Conservation (phyloP, 2,888 invertebrate genomes). For the Metellina segmentata region DNA sequence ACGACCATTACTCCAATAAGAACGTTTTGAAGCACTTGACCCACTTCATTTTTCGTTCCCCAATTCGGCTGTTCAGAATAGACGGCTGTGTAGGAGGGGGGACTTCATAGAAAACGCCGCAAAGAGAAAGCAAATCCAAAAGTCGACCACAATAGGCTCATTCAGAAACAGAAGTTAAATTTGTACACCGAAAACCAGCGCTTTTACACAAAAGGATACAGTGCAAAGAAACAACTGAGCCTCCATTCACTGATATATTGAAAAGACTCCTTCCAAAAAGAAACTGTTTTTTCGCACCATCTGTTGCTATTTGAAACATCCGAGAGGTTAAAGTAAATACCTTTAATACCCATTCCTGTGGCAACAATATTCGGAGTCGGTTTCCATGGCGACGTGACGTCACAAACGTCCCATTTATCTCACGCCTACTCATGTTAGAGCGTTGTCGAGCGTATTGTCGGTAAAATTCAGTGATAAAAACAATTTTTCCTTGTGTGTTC, state of each 20-base stretch:
- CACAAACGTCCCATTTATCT: slow-evolving; percentile 23
- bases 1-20: background rate
- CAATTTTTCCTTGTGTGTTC: background rate
- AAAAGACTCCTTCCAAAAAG: background rate
- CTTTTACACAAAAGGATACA: background rate
- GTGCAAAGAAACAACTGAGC: background rate
- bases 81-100: background rate
- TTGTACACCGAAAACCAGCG: background rate
- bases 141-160: background rate
- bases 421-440: background rate
- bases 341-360: slow-evolving; percentile 10
- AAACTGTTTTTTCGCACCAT: slow-evolving; percentile 16
- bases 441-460: background rate
- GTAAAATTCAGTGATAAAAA: slow-evolving; percentile 21
- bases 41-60: background rate
- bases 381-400: slow-evolving; percentile 58
- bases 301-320: slow-evolving; percentile 37
- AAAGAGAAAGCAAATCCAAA: background rate
- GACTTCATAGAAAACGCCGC: background rate
- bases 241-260: background rate
- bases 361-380: slow-evolving; percentile 35
- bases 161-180: slow-evolving; percentile 7
- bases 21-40: background rate
- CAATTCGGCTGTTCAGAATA: background rate
- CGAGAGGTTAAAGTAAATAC: slow-evolving; percentile 25